These are phyloP conservation scores for Ametastegia equiseti DNA, from an alignment of 2,888 invertebrate species.

Conservation along the genomic window DNA sequence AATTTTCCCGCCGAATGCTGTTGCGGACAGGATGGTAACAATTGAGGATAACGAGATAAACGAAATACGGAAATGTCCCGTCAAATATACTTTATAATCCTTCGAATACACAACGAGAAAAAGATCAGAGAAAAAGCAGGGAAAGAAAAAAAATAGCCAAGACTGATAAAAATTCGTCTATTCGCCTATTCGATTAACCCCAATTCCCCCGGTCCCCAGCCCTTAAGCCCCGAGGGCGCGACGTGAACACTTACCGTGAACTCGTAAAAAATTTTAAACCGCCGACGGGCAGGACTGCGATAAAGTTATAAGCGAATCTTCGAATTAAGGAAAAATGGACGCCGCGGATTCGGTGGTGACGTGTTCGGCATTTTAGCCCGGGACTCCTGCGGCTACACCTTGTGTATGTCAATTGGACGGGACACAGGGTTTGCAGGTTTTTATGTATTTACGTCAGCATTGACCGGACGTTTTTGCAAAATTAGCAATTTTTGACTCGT, in stretches of 20 bases:
- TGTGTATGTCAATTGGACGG: neutral
- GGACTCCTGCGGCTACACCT: neutral
- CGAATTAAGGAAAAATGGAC: constrained; percentile 46
- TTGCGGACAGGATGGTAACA: neutral
- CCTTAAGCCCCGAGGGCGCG: constrained; percentile 21
- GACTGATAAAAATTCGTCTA: constrained; percentile 34
- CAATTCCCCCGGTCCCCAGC: neutral
- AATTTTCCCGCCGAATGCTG: neutral
- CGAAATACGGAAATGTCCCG: neutral
- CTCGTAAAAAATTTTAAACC: constrained; percentile 34
- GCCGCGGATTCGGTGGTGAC: neutral
- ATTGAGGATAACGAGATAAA: neutral
- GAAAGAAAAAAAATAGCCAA: neutral
- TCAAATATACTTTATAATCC: neutral
- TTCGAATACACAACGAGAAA: neutral
- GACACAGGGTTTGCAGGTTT: neutral
- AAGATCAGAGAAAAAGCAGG: neutral
- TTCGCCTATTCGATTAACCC: constrained; percentile 45
- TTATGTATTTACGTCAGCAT: no score
- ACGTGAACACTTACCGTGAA: constrained; percentile 17
- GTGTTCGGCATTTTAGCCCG: constrained; percentile 30
- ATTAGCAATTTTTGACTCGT: neutral
- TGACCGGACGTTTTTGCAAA: neutral
- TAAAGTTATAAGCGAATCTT: constrained; percentile 45
- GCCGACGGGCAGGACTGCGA: constrained; percentile 25